Percentiles rank a stretch among this genome's conserved stretches.
Conservation (phyloP, 2,888 invertebrate genomes). For the Pandemis corylana region DNA sequence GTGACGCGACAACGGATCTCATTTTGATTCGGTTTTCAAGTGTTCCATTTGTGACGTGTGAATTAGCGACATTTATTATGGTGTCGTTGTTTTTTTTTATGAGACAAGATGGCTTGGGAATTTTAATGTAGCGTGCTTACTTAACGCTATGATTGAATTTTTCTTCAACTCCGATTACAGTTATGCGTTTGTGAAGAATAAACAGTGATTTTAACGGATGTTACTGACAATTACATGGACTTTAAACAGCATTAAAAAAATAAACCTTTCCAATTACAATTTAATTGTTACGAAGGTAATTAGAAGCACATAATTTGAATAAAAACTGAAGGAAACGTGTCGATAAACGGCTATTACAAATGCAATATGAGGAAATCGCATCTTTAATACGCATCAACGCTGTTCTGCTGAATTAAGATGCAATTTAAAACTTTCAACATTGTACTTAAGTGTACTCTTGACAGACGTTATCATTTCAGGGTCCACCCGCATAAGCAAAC, state of each 20-base stretch:
- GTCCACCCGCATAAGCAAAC: not conserved
- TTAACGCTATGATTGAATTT: not conserved
- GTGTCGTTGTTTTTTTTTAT: not conserved
- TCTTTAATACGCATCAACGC: not conserved
- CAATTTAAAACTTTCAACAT: not conserved
- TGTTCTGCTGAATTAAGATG: not conserved
- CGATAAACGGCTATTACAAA: not conserved
- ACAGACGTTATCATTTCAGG: not conserved
- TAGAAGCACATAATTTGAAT: not conserved
- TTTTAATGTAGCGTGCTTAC: not conserved
- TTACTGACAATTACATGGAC: not conserved
- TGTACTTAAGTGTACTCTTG: not conserved
- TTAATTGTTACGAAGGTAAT: not conserved
- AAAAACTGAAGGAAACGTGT: not conserved
- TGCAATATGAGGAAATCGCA: not conserved
- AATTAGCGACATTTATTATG: not conserved
- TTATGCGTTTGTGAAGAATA: not conserved
- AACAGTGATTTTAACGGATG: not conserved
- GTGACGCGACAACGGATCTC: conserved; percentile 1
- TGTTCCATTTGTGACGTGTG: conserved; percentile 2
- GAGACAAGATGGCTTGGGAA: not conserved
- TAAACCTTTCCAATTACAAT: not conserved
- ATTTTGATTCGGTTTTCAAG: not conserved
- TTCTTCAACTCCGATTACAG: not conserved
- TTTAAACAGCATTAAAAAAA: not conserved